Percentiles rank a stretch among this genome's conserved stretches.
Evolutionary conservation across 35 echinoderm and acorn worm genomes (phyloP).

Genomic region (Chiridota heheva): DNA sequence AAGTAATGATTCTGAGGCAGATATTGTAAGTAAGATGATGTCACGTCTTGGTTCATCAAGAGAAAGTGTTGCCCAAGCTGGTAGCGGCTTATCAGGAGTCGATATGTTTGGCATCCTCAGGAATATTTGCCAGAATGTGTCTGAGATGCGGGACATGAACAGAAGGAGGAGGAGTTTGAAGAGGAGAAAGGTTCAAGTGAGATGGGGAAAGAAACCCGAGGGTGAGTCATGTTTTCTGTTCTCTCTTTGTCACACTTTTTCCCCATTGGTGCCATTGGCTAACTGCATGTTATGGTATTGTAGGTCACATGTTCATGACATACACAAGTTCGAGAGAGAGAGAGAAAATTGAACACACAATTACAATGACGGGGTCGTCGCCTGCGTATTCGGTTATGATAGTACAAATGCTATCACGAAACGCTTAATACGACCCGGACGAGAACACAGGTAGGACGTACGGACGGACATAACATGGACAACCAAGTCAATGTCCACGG

Average conservation of each 20-base stretch:
- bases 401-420: too few relatives aligned
- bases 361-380: too few relatives aligned
- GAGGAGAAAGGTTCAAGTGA: conserved; percentile 2
- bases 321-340: too few relatives aligned
- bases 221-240: not conserved
- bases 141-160: conserved; percentile 38
- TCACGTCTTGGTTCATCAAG: conserved; percentile 7
- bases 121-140: conserved; percentile 57
- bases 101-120: conserved; percentile 27
- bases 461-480: too few relatives aligned
- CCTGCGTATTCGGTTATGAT: too few relatives aligned
- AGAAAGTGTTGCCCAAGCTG: not conserved
- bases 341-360: too few relatives aligned
- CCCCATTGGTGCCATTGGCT: too few relatives aligned
- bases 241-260: not conserved
- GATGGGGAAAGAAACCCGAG: conserved; percentile 16
- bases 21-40: conserved; percentile 57
- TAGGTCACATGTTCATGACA: too few relatives aligned
- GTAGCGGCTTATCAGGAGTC: not conserved
- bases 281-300: too few relatives aligned
- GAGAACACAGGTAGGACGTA: too few relatives aligned
- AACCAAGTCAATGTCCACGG: too few relatives aligned
- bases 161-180: not conserved
- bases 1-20: conserved; percentile 4
- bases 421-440: too few relatives aligned